Evolutionary conservation across 1,140 invertebrate species (phyloP).

Genomic region (Ceratosolen fusciceps): DNA sequence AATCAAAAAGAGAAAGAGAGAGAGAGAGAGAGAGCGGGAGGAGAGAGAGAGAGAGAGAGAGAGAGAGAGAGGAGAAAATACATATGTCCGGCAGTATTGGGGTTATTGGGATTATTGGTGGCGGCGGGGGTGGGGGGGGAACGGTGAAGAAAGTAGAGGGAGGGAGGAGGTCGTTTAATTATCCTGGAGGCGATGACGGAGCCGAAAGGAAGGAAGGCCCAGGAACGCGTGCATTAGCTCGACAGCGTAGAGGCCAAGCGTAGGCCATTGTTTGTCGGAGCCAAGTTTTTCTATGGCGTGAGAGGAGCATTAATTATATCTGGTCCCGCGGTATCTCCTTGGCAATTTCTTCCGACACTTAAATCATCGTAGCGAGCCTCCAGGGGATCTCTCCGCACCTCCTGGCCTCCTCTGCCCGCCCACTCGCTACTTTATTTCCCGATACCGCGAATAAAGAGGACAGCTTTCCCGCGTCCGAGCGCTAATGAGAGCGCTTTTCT

Average conservation of each 20-base stretch:
- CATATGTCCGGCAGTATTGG: too few relatives aligned
- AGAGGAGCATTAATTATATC: conserved; percentile 1
- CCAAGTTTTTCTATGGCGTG: not conserved
- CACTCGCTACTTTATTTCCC: too few relatives aligned
- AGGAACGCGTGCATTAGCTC: too few relatives aligned
- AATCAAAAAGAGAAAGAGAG: not conserved
- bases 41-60: not conserved
- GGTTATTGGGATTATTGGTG: too few relatives aligned
- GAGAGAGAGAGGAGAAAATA: not conserved
- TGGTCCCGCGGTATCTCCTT: not conserved
- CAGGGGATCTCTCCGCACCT: not conserved
- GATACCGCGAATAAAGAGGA: not conserved
- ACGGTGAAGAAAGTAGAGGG: too few relatives aligned
- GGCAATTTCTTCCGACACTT: too few relatives aligned
- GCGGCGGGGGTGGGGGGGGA: too few relatives aligned
- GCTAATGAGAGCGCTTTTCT: not conserved
- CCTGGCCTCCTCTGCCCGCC: too few relatives aligned
- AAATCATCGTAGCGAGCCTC: conserved; percentile 26
- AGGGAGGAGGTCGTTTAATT: too few relatives aligned
- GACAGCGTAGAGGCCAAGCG: too few relatives aligned
- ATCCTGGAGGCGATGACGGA: too few relatives aligned
- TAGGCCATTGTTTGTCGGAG: not conserved
- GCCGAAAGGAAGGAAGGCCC: too few relatives aligned
- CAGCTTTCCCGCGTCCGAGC: not conserved
- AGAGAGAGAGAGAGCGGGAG: not conserved